phyloP scores from a whole-genome alignment of 53 echinoderm and acorn worm genomes.

The Arbacia lixula region DNA sequence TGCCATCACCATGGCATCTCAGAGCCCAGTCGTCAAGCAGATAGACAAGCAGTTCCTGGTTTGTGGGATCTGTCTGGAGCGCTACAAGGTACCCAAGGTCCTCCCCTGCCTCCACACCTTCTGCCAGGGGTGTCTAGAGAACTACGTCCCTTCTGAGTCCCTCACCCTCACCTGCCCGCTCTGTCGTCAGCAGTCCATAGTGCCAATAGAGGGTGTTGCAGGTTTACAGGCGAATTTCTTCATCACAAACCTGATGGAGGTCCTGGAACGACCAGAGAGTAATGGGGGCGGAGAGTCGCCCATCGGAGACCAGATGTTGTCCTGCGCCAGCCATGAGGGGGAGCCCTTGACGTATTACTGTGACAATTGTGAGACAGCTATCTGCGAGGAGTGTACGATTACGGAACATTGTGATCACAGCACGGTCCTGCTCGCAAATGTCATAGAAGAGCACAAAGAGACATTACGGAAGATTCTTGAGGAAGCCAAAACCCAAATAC shows the following conservation, averaged over 20 bases:
- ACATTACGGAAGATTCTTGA: conserved; percentile 79
- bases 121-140: conserved; percentile 97
- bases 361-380: conserved; percentile 94
- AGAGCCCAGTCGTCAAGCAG: conserved; percentile 99
- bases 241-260: conserved; percentile 99
- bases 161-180: conserved; percentile 91
- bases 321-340: conserved; percentile 87
- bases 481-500: conserved; percentile 89
- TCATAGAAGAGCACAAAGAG: conserved; percentile 96
- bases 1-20: conserved; percentile 83
- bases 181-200: conserved; percentile 94
- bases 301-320: conserved; percentile 66
- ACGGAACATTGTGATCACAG: conserved; percentile 92
- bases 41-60: conserved; percentile 99
- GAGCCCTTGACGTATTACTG: conserved; percentile 92
- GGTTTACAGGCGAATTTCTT: conserved; percentile 96
- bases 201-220: conserved; percentile 91
- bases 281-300: conserved; percentile 70
- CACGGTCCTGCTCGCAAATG: conserved; percentile 86
- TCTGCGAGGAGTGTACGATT: conserved; percentile 89
- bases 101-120: conserved; percentile 98
- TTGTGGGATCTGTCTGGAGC: conserved; percentile 98
- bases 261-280: conserved; percentile 91
- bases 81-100: conserved; percentile 95
- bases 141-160: conserved; percentile 94